Evolutionary conservation across 1,140 invertebrate species (phyloP).

Genomic region (Bombus impatiens): DNA sequence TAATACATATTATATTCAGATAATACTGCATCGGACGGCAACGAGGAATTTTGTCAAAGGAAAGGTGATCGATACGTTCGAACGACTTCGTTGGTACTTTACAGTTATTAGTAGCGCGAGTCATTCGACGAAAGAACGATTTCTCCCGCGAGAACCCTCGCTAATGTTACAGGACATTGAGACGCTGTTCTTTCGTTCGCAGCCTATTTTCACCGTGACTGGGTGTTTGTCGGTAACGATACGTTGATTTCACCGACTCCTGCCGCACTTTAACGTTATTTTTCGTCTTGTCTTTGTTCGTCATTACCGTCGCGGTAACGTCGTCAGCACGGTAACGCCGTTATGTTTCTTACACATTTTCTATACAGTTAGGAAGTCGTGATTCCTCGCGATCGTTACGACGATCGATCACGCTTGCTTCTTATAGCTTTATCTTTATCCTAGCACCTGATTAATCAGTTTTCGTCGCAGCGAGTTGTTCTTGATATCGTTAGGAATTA

Average conservation of each 20-base stretch:
- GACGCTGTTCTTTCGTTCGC: neutral
- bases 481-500: neutral
- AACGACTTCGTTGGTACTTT: neutral
- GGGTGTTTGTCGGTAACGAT: no score
- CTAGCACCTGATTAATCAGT: neutral
- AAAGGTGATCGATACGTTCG: neutral
- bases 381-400: no score
- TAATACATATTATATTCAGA: neutral
- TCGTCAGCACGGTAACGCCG: no score
- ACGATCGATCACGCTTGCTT: neutral
- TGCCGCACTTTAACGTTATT: neutral
- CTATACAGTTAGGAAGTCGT: no score
- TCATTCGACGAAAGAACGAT: slow-evolving; percentile 6
- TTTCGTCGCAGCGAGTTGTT: neutral
- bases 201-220: slow-evolving; percentile 31
- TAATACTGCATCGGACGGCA: neutral
- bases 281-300: no score
- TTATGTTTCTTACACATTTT: neutral
- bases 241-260: neutral
- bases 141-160: neutral
- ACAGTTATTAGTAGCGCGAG: neutral
- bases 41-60: neutral
- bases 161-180: neutral
- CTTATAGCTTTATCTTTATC: neutral
- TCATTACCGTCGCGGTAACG: neutral